Evolutionary conservation across 2,888 invertebrate species (phyloP).

Genomic region (Euzophera pinguis): DNA sequence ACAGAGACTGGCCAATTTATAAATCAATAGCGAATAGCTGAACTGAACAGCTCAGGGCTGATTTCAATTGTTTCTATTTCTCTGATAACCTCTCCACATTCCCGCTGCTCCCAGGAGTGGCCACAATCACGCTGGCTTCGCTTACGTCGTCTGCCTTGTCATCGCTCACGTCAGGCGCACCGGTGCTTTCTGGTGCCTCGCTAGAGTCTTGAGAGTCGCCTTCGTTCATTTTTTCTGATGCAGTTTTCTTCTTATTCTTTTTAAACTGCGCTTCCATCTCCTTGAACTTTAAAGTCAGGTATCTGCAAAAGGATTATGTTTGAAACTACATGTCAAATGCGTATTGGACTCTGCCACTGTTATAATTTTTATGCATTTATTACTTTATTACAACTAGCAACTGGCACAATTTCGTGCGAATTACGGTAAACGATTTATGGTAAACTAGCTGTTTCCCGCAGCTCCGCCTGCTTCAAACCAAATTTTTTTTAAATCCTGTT

Average conservation of each 20-base stretch:
- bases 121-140: constrained; percentile 57
- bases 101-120: constrained; percentile 60
- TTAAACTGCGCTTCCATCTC: constrained; percentile 92
- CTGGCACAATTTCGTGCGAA: too few species aligned
- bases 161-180: constrained; percentile 27
- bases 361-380: too few species aligned
- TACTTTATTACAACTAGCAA: too few species aligned
- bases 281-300: constrained; percentile 89
- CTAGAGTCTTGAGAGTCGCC: constrained; percentile 30
- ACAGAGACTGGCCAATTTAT: too few species aligned
- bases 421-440: too few species aligned
- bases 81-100: constrained; percentile 63
- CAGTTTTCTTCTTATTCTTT: constrained; percentile 79
- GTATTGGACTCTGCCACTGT: too few species aligned
- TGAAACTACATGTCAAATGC: too few species aligned
- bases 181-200: constrained; percentile 33
- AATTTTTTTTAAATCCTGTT: too few species aligned
- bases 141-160: constrained; percentile 37
- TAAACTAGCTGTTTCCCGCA: too few species aligned
- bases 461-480: too few species aligned
- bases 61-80: constrained; percentile 11
- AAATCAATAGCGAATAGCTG: too few species aligned
- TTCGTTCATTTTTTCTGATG: constrained; percentile 38
- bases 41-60: too few species aligned
- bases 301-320: constrained; percentile 69